Evolutionary conservation across 23 tunicate species (phyloP).

Genomic region (Ciona savignyi): DNA sequence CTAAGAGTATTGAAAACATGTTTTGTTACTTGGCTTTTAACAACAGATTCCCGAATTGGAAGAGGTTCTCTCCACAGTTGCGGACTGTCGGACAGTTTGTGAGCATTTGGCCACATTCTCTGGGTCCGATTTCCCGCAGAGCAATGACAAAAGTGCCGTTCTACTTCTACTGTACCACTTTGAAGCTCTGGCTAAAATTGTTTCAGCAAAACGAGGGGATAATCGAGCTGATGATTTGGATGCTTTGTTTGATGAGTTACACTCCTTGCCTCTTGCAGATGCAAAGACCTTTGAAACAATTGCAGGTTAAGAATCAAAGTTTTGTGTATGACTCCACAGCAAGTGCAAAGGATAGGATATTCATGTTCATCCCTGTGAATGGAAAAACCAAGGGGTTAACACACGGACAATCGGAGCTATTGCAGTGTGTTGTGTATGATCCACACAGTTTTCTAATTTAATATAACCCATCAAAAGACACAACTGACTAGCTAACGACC

Average conservation of each 20-base stretch:
- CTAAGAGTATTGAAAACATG: no score
- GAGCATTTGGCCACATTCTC: slow-evolving; percentile 3
- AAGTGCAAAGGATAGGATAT: no score
- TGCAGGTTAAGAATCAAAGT: slow-evolving; percentile 35
- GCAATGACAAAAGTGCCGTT: slow-evolving; percentile 29
- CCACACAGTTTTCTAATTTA: no score
- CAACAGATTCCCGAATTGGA: slow-evolving; percentile 30
- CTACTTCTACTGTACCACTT: slow-evolving; percentile 46
- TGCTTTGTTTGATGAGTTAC: slow-evolving; percentile 23
- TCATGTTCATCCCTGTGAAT: no score
- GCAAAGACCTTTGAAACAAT: slow-evolving; percentile 75
- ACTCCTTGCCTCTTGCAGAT: slow-evolving; percentile 23
- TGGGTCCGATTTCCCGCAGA: neutral
- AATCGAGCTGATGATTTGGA: slow-evolving; percentile 13
- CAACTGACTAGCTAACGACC: no score
- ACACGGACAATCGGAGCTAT: no score
- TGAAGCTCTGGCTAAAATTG: slow-evolving; percentile 56
- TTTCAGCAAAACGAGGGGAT: slow-evolving; percentile 7
- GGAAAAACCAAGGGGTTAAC: no score
- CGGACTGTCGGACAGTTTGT: slow-evolving; percentile 37
- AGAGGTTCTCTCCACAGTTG: slow-evolving; percentile 18
- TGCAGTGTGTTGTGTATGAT: no score
- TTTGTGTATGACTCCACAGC: no score
- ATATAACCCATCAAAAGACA: no score
- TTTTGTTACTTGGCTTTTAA: neutral